Conservation (phyloP, 2,888 invertebrate species). For the Zygogramma bicolorata region DNA sequence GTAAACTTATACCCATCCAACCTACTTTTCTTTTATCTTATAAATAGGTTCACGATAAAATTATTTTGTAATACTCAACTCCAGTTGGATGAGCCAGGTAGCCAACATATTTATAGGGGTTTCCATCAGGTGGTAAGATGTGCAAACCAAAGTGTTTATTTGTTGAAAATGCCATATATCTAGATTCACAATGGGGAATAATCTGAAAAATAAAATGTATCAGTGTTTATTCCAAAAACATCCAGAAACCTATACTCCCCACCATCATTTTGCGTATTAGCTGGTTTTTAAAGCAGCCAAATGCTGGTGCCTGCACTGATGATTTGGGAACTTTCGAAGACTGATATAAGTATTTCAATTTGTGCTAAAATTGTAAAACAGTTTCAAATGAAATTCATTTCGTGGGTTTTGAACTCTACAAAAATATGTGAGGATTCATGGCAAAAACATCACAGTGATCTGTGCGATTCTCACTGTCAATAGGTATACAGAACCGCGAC, state of each 20-base stretch:
- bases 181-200: constrained; percentile 59
- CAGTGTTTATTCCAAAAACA: too few relatives aligned
- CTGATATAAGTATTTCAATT: constrained; percentile 77
- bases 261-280: constrained; percentile 70
- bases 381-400: neutral
- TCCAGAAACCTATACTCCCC: constrained; percentile 8
- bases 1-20: too few relatives aligned
- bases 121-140: constrained; percentile 79
- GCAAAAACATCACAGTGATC: too few relatives aligned
- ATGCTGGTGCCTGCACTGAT: constrained; percentile 78
- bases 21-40: too few relatives aligned
- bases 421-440: too few relatives aligned
- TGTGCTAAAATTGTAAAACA: constrained; percentile 69
- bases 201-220: constrained; percentile 58
- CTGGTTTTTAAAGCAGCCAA: constrained; percentile 67
- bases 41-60: too few relatives aligned
- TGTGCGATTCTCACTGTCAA: too few relatives aligned
- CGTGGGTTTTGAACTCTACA: too few relatives aligned
- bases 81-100: constrained; percentile 76
- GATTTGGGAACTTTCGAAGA: constrained; percentile 74
- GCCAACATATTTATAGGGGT: constrained; percentile 76
- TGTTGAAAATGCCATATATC: constrained; percentile 75
- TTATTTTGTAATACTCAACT: constrained; percentile 62
- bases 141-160: constrained; percentile 77
- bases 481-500: too few relatives aligned